These are phyloP conservation scores for Valencia hispanica DNA, from an alignment of 2,797 vertebrate genomes.

Conservation along the genomic window DNA sequence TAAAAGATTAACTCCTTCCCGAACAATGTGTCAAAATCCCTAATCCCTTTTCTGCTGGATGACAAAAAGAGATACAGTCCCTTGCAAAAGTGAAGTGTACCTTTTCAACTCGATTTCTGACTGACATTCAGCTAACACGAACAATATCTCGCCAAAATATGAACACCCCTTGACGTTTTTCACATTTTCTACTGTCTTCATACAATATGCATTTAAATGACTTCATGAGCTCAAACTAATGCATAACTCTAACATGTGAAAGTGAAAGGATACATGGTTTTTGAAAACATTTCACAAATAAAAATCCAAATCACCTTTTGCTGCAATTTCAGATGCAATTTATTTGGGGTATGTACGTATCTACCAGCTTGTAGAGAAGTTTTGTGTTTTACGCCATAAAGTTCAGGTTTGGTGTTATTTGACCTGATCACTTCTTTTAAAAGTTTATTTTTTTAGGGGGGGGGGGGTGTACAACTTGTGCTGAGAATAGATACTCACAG, in stretches of 20 bases:
- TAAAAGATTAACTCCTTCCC: conserved; percentile 36
- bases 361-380: neutral
- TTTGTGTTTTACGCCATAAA: no score
- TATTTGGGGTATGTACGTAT: neutral
- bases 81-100: neutral
- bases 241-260: no score
- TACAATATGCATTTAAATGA: no score
- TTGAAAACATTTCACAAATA: neutral
- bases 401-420: no score
- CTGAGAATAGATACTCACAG: neutral
- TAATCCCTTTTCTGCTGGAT: conserved; percentile 51
- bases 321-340: neutral
- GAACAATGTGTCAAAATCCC: conserved; percentile 53
- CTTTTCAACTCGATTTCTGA: neutral
- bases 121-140: no score
- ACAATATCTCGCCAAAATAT: no score
- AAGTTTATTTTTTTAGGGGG: neutral
- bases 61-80: conserved; percentile 26
- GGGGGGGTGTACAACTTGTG: neutral
- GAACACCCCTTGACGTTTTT: no score
- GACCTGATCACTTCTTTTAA: no score
- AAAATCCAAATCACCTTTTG: neutral
- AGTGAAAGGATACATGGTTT: neutral
- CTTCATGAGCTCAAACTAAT: no score
- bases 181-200: no score